A percentile compares a stretch with the other conserved stretches of the same genome.
phyloP scores from a whole-genome alignment of 2,113 vertebrate genomes.

The Ascaphus truei region DNA sequence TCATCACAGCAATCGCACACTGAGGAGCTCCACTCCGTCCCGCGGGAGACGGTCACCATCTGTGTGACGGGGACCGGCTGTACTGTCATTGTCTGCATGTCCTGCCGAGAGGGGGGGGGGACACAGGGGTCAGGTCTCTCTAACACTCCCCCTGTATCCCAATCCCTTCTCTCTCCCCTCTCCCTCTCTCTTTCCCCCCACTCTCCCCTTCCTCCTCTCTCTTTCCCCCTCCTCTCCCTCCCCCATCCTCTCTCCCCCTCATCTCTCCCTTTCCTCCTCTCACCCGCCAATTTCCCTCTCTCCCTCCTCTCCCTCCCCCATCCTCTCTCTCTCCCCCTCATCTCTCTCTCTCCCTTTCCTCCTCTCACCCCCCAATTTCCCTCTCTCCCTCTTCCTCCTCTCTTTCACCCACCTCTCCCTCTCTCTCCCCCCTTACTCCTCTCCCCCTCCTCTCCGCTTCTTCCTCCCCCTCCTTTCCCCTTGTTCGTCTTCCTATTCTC shows the following conservation, averaged over 20 bases:
- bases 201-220: neutral
- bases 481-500: neutral
- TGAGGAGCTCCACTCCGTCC: neutral
- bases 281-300: neutral
- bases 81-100: neutral
- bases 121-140: too few species aligned
- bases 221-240: neutral
- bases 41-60: neutral
- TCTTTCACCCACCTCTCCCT: too few species aligned
- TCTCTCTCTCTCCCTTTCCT: neutral
- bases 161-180: neutral
- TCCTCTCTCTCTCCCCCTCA: neutral
- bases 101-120: too few species aligned
- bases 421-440: too few species aligned
- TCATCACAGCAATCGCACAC: neutral
- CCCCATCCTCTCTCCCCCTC: too few species aligned
- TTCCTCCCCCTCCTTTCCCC: too few species aligned
- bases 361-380: neutral
- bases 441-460: too few species aligned
- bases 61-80: neutral
- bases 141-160: too few species aligned
- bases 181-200: neutral
- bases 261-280: neutral
- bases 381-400: neutral
- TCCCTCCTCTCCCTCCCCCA: too few species aligned